These are phyloP conservation scores for Shinisaurus crocodilurus DNA, from an alignment of 2,113 vertebrate genomes.

Conservation along the genomic window DNA sequence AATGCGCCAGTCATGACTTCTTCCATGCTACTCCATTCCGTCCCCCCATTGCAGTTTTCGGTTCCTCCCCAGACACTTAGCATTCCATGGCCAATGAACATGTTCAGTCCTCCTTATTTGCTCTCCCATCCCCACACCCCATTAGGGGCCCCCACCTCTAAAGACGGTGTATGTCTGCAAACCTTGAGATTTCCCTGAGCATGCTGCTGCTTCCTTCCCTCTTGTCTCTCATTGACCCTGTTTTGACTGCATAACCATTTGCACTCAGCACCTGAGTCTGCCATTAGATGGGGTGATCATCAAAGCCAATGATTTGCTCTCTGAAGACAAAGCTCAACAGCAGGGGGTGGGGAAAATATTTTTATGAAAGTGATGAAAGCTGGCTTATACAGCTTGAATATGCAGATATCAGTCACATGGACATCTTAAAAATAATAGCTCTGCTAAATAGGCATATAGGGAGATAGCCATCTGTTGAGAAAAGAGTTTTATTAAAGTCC, in stretches of 20 bases:
- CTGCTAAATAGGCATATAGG: background rate
- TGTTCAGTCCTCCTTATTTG: too few relatives aligned
- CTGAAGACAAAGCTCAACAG: background rate
- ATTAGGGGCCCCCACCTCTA: background rate
- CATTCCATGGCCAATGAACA: too few relatives aligned
- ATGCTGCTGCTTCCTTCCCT: too few relatives aligned
- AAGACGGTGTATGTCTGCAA: background rate
- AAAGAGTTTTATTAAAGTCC: constrained; percentile 23
- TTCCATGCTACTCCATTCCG: too few relatives aligned
- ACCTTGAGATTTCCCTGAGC: background rate
- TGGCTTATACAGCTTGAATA: constrained; percentile 27
- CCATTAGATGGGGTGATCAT: background rate
- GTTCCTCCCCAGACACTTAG: too few relatives aligned
- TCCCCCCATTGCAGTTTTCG: too few relatives aligned
- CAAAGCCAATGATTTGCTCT: background rate
- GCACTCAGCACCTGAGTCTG: background rate
- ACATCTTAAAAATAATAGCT: constrained; percentile 38
- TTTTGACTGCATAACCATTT: background rate
- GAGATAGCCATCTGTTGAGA: background rate
- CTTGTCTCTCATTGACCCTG: background rate
- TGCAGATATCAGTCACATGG: constrained; percentile 13
- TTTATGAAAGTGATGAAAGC: constrained; percentile 14
- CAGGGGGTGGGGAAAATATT: background rate
- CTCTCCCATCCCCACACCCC: background rate
- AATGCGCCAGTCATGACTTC: too few relatives aligned